Conservation (phyloP, 2,888 invertebrate species). For the Sipha maydis region DNA sequence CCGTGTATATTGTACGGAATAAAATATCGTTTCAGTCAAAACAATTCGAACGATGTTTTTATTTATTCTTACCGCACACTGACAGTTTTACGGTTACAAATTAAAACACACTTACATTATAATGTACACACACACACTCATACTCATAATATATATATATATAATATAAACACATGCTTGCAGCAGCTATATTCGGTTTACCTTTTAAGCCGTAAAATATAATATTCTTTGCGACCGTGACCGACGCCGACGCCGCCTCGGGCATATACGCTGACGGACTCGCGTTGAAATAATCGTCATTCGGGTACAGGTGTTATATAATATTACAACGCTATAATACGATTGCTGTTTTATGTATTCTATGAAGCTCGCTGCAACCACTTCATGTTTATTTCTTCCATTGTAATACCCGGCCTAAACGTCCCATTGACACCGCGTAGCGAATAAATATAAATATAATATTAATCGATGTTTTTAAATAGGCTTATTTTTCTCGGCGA, state of each 20-base stretch:
- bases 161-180: too few relatives aligned
- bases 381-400: too few relatives aligned
- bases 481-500: too few relatives aligned
- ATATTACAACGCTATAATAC: too few relatives aligned
- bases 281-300: not conserved
- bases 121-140: not conserved
- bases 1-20: conserved; percentile 25
- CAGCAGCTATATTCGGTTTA: conserved; percentile 21
- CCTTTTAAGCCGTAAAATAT: conserved; percentile 21
- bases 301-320: not conserved
- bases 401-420: too few relatives aligned
- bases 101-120: conserved; percentile 31
- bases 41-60: conserved; percentile 26
- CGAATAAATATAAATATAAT: too few relatives aligned
- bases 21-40: conserved; percentile 42
- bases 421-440: too few relatives aligned
- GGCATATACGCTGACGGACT: not conserved
- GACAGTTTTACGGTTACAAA: conserved; percentile 52
- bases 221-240: conserved; percentile 2
- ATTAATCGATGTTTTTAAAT: too few relatives aligned
- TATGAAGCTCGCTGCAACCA: too few relatives aligned
- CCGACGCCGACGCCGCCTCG: not conserved
- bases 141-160: too few relatives aligned
- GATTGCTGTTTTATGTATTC: too few relatives aligned
- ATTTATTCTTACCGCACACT: conserved; percentile 26